Conservation (phyloP, 2,888 invertebrate species). For the Agriotes lineatus region DNA sequence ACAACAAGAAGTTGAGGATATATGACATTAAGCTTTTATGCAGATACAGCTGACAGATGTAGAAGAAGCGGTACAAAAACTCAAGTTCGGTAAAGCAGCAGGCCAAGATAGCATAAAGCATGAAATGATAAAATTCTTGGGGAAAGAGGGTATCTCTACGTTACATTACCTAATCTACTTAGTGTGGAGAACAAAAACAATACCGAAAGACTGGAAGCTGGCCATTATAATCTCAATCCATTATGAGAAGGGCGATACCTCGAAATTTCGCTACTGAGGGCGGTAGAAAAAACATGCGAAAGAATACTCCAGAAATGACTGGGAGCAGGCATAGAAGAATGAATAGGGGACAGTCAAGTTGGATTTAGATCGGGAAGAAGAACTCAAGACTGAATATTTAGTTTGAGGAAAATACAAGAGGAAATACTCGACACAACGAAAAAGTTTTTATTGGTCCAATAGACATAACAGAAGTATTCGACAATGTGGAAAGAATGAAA, state of each 20-base stretch:
- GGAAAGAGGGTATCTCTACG: neutral
- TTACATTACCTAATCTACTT: neutral
- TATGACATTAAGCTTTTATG: neutral
- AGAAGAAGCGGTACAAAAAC: conserved; percentile 4
- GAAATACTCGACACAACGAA: neutral
- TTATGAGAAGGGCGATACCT: no score
- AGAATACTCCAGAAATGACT: neutral
- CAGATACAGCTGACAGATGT: neutral
- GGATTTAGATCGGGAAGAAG: neutral
- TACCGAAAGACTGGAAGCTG: no score
- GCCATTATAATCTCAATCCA: neutral
- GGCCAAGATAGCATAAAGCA: neutral
- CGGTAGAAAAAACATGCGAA: neutral
- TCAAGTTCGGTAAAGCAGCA: neutral
- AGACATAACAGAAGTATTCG: neutral
- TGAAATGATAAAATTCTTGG: neutral
- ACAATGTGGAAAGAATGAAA: neutral
- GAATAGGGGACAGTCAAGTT: neutral
- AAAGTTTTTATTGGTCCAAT: neutral
- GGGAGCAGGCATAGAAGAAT: neutral
- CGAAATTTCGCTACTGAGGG: no score
- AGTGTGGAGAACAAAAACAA: neutral
- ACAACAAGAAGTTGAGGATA: neutral
- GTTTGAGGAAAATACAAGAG: neutral
- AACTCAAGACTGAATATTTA: neutral